Conservation (phyloP, 2,113 vertebrate genomes). For the Ptychochromis oligacanthus region DNA sequence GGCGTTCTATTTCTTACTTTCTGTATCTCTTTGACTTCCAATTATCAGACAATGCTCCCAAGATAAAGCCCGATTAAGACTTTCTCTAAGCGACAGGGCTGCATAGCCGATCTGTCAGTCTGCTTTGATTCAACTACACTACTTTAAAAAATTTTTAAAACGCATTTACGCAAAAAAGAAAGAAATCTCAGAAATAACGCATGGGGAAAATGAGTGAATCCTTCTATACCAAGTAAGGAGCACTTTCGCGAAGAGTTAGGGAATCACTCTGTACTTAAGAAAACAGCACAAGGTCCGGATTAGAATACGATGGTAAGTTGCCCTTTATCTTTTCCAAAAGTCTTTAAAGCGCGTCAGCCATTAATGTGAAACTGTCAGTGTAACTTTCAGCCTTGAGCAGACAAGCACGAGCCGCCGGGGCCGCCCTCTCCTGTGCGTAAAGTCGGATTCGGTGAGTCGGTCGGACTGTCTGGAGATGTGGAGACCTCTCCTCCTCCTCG, state of each 20-base stretch:
- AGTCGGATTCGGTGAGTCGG: slow-evolving; percentile 65
- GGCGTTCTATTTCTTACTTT: neutral
- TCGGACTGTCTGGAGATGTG: slow-evolving; percentile 81
- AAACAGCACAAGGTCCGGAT: slow-evolving; percentile 51
- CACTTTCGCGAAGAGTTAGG: slow-evolving; percentile 33
- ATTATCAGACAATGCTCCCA: slow-evolving; percentile 29
- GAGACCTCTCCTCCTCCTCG: slow-evolving; percentile 77
- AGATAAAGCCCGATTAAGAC: slow-evolving; percentile 5
- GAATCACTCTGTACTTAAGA: slow-evolving; percentile 18
- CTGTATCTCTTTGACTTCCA: slow-evolving; percentile 27
- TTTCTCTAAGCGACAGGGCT: slow-evolving; percentile 12
- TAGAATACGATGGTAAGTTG: slow-evolving; percentile 49
- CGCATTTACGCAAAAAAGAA: neutral
- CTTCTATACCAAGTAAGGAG: neutral
- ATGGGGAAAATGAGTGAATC: neutral
- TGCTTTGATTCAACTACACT: slow-evolving; percentile 19
- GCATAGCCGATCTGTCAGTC: slow-evolving; percentile 1
- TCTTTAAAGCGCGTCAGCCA: slow-evolving; percentile 59
- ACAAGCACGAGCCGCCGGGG: slow-evolving; percentile 59
- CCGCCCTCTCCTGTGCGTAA: slow-evolving; percentile 72
- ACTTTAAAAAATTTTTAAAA: slow-evolving; percentile 12
- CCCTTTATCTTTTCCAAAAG: slow-evolving; percentile 49
- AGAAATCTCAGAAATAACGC: neutral
- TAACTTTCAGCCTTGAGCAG: slow-evolving; percentile 63
- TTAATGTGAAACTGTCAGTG: slow-evolving; percentile 62